Conservation (phyloP, 1,140 invertebrate genomes). For the Drosophila trapezifrons region DNA sequence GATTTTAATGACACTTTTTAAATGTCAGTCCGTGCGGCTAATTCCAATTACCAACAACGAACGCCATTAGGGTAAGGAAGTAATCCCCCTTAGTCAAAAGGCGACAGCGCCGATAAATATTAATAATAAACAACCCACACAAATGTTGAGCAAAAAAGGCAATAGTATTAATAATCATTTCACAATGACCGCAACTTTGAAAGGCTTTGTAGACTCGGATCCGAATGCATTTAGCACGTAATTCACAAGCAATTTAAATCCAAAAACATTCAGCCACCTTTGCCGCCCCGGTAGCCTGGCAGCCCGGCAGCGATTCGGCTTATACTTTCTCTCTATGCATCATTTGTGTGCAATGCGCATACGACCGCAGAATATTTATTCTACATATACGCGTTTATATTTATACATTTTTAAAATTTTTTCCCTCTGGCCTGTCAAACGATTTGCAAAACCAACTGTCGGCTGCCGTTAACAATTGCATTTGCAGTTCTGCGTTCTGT, state of each 20-base stretch:
- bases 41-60: slow-evolving; percentile 57
- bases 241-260: slow-evolving; percentile 75
- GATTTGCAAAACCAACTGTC: slow-evolving; percentile 78
- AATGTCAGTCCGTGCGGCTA: slow-evolving; percentile 41
- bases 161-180: slow-evolving; percentile 65
- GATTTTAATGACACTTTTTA: slow-evolving; percentile 58
- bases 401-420: slow-evolving; percentile 56
- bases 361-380: slow-evolving; percentile 68
- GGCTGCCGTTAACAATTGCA: slow-evolving; percentile 69
- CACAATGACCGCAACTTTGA: slow-evolving; percentile 60
- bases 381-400: slow-evolving; percentile 37
- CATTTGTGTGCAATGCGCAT: slow-evolving; percentile 52
- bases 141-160: slow-evolving; percentile 4
- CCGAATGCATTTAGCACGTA: slow-evolving; percentile 69
- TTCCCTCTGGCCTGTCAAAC: slow-evolving; percentile 67
- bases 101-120: slow-evolving; percentile 59
- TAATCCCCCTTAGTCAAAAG: slow-evolving; percentile 45
- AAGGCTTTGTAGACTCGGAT: slow-evolving; percentile 49
- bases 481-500: slow-evolving; percentile 67
- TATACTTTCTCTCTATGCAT: slow-evolving; percentile 40
- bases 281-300: neutral
- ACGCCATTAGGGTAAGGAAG: slow-evolving; percentile 45
- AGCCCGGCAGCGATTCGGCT: neutral
- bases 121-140: slow-evolving; percentile 16
- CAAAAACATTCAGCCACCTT: slow-evolving; percentile 20